These are phyloP conservation scores for Bombylius discolor DNA, from an alignment of 2,888 invertebrate species.

Conservation along the genomic window DNA sequence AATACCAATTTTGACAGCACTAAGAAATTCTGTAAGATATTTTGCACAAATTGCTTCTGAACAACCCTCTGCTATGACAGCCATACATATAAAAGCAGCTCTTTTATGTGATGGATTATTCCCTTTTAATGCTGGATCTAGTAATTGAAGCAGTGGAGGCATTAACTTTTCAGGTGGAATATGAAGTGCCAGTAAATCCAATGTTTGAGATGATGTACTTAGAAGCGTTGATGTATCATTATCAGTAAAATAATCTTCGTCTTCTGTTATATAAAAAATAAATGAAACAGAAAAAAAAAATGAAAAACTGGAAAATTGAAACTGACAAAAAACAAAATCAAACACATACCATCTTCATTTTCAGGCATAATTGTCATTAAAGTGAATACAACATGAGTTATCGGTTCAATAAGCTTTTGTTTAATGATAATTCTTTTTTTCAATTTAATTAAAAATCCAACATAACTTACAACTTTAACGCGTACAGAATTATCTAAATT, in stretches of 20 bases:
- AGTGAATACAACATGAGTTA: conserved; percentile 50
- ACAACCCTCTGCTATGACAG: conserved; percentile 66
- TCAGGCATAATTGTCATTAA: conserved; percentile 52
- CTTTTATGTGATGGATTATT: conserved; percentile 50
- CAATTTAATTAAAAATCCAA: conserved; percentile 50
- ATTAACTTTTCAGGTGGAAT: conserved; percentile 65
- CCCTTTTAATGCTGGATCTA: conserved; percentile 52
- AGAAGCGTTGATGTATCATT: conserved; percentile 52
- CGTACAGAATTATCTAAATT: conserved; percentile 47
- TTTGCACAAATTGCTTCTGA: conserved; percentile 58
- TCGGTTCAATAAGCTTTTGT: conserved; percentile 55
- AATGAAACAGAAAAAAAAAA: too few species aligned
- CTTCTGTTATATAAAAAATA: conserved; percentile 14
- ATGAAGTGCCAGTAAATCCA: conserved; percentile 59
- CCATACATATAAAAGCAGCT: conserved; percentile 59
- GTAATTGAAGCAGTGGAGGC: conserved; percentile 49
- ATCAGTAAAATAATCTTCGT: conserved; percentile 51
- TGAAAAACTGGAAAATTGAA: too few species aligned
- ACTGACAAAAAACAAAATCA: too few species aligned
- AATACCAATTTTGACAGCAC: conserved; percentile 57
- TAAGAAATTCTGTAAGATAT: conserved; percentile 54
- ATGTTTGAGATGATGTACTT: conserved; percentile 57
- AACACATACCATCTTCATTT: conserved; percentile 40
- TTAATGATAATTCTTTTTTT: conserved; percentile 61
- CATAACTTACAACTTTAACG: conserved; percentile 52